A percentile compares a stretch with the other conserved stretches of the same genome.
These are phyloP conservation scores for Phyllotis vaccarum DNA, from an alignment of 2,797 vertebrate species.

Conservation along the genomic window DNA sequence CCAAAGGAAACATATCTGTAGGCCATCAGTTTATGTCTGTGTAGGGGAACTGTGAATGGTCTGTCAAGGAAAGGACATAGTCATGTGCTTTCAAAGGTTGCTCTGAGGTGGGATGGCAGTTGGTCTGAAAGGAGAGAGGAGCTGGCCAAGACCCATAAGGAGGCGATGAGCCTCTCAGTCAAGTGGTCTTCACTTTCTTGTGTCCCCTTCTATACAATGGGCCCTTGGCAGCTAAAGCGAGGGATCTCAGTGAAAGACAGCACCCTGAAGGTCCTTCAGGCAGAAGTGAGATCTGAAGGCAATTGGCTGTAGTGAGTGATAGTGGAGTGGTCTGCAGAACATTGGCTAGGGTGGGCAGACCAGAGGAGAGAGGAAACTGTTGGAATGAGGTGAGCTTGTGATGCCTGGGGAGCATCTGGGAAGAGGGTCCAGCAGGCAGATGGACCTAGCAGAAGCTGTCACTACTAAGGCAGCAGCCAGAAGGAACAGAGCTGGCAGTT, in stretches of 20 bases:
- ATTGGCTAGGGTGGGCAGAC: not conserved
- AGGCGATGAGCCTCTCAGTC: not conserved
- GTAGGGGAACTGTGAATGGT: conserved; percentile 6
- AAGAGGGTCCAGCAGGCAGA: not conserved
- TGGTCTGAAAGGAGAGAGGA: not conserved
- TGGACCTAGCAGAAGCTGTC: not conserved
- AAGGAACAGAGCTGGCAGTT: not conserved
- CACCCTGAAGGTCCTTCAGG: not conserved
- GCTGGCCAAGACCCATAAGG: not conserved
- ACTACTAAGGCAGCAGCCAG: not conserved
- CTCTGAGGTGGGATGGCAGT: not conserved
- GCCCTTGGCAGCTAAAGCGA: not conserved
- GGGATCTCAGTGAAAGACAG: not conserved
- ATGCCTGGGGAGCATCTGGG: not conserved
- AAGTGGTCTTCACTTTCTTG: not conserved
- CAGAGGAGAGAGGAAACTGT: not conserved
- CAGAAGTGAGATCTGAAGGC: not conserved
- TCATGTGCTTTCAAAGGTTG: conserved; percentile 39
- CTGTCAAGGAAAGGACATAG: not conserved
- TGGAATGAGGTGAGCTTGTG: not conserved
- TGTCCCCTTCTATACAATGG: not conserved
- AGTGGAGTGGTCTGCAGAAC: not conserved
- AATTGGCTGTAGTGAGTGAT: not conserved
- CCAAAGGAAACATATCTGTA: conserved; percentile 50
- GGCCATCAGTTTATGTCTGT: conserved; percentile 35